Conservation (phyloP, 2,113 vertebrate genomes). For the Chaetodon auriga region DNA sequence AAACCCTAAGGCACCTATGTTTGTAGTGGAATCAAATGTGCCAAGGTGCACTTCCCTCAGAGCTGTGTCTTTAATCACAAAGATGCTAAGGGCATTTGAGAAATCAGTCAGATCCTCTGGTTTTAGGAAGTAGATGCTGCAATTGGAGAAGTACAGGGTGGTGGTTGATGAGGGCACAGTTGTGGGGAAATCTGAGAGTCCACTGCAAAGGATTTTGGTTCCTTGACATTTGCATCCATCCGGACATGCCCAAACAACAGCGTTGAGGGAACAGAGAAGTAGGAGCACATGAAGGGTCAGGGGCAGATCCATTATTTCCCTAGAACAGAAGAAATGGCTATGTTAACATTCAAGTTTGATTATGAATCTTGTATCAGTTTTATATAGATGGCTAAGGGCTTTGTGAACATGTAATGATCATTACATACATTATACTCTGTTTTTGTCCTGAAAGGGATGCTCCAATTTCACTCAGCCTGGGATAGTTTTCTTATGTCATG, state of each 20-base stretch:
- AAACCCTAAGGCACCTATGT: slow-evolving; percentile 61
- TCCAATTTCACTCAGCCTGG: background rate
- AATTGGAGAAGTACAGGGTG: slow-evolving; percentile 45
- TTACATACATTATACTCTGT: background rate
- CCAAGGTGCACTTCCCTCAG: slow-evolving; percentile 70
- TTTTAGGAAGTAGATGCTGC: slow-evolving; percentile 71
- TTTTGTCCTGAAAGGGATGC: background rate
- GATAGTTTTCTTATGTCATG: too few relatives aligned
- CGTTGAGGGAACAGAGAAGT: slow-evolving; percentile 61
- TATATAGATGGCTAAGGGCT: background rate
- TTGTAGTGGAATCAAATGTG: slow-evolving; percentile 72
- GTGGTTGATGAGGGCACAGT: slow-evolving; percentile 57
- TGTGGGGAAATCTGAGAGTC: slow-evolving; percentile 76
- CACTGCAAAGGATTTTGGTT: slow-evolving; percentile 40
- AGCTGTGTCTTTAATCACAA: slow-evolving; percentile 56
- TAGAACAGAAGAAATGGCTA: slow-evolving; percentile 46
- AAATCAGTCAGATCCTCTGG: slow-evolving; percentile 68
- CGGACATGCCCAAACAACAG: slow-evolving; percentile 71
- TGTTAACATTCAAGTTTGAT: background rate
- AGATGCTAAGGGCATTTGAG: slow-evolving; percentile 35
- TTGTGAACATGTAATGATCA: background rate
- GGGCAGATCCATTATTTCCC: slow-evolving; percentile 74
- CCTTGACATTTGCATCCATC: slow-evolving; percentile 66
- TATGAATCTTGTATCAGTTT: background rate
- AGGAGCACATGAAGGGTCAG: slow-evolving; percentile 52